These are phyloP conservation scores for Drosophila auraria DNA, from an alignment of 1,140 invertebrate species.

Conservation along the genomic window DNA sequence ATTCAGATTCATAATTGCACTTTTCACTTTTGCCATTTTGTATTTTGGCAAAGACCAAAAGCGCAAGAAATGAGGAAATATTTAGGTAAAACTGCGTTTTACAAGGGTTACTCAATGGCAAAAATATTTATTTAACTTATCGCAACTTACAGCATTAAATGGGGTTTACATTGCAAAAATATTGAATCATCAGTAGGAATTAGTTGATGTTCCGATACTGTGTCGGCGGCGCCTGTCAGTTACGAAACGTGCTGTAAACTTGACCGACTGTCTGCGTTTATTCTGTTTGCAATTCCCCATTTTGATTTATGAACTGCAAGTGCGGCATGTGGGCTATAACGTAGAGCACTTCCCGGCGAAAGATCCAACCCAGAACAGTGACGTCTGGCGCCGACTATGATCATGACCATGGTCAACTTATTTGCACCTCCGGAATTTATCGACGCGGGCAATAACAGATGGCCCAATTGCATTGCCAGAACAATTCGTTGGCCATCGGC, in stretches of 20 bases:
- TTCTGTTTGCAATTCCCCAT: not conserved
- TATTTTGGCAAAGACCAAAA: conserved; percentile 33
- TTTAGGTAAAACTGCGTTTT: conserved; percentile 20
- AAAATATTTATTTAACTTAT: conserved; percentile 4
- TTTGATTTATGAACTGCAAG: conserved; percentile 36
- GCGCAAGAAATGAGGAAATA: not conserved
- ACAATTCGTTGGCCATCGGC: conserved; percentile 56
- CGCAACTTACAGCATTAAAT: not conserved
- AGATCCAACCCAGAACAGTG: not conserved
- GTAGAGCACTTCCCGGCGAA: conserved; percentile 1
- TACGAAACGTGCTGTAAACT: conserved; percentile 31
- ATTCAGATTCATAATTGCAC: conserved; percentile 38
- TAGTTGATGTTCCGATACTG: conserved; percentile 5
- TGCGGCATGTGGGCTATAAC: conserved; percentile 15
- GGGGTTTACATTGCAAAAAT: not conserved
- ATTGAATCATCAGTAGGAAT: conserved; percentile 24
- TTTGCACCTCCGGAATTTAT: conserved; percentile 36
- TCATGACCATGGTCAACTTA: conserved; percentile 64
- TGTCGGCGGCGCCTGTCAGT: not conserved
- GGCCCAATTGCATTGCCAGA: conserved; percentile 20
- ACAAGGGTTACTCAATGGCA: not conserved
- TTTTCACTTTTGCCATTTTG: conserved; percentile 42
- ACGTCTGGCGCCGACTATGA: conserved; percentile 45
- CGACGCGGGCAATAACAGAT: conserved; percentile 15
- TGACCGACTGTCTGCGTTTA: conserved; percentile 4